These are phyloP conservation scores for Vulpes lagopus DNA, from an alignment of 2,113 vertebrate genomes.

Conservation along the genomic window DNA sequence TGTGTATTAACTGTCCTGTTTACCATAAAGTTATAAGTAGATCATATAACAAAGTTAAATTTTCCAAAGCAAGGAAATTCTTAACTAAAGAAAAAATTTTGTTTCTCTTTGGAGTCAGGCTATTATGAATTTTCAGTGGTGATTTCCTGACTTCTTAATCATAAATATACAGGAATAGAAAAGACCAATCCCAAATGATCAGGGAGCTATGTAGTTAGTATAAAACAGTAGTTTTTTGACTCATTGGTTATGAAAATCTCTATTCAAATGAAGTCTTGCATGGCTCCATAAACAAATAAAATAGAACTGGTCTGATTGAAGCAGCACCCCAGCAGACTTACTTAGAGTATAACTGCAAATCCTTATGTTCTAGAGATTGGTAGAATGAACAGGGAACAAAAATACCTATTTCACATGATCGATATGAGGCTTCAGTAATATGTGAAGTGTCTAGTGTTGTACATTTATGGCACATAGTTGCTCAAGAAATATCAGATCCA, in stretches of 20 bases:
- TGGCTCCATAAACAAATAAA: slow-evolving; percentile 8
- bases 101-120: background rate
- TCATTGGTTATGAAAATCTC: background rate
- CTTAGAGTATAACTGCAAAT: background rate
- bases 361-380: background rate
- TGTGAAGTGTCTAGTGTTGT: background rate
- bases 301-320: background rate
- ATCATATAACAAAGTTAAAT: background rate
- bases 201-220: background rate
- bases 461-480: background rate
- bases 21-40: slow-evolving; percentile 30
- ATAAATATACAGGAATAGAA: background rate
- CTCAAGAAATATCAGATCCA: background rate
- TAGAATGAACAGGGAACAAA: background rate
- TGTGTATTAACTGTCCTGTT: slow-evolving; percentile 1
- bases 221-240: background rate
- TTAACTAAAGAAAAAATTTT: slow-evolving; percentile 16
- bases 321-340: background rate
- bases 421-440: background rate
- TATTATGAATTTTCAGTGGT: slow-evolving; percentile 39
- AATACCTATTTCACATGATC: background rate
- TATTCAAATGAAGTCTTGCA: slow-evolving; percentile 43
- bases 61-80: slow-evolving; percentile 48
- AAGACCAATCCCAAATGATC: background rate
- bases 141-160: slow-evolving; percentile 19